phyloP scores from a whole-genome alignment of 2,797 vertebrate genomes.

The Sebastes matsubarae region DNA sequence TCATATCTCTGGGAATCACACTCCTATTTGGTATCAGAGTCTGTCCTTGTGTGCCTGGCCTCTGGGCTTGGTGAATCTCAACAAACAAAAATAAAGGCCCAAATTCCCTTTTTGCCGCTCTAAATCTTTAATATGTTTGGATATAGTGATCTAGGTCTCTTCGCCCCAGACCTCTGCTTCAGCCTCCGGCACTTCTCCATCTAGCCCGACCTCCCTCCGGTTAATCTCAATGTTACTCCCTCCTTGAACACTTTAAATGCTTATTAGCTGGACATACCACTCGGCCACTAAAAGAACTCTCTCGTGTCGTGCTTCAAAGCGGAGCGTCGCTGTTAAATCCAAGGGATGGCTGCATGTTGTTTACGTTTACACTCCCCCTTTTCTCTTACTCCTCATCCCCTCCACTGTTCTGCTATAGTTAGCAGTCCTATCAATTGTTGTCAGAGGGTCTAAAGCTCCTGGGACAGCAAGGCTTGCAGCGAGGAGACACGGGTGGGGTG shows the following conservation, averaged over 20 bases:
- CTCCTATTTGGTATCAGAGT: neutral
- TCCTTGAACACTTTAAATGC: slow-evolving; percentile 53
- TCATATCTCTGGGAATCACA: neutral
- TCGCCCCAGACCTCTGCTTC: slow-evolving; percentile 4
- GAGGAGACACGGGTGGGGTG: slow-evolving; percentile 56
- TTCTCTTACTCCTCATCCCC: neutral
- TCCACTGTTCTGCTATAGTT: slow-evolving; percentile 71
- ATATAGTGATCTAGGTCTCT: slow-evolving; percentile 11
- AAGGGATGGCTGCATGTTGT: slow-evolving; percentile 47
- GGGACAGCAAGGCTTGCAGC: slow-evolving; percentile 54
- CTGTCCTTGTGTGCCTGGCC: neutral
- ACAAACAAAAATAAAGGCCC: slow-evolving; percentile 18
- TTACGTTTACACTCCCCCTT: slow-evolving; percentile 56
- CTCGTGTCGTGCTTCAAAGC: slow-evolving; percentile 63
- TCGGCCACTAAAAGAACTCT: slow-evolving; percentile 28
- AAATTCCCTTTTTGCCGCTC: slow-evolving; percentile 7
- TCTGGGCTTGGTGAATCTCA: neutral
- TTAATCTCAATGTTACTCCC: slow-evolving; percentile 36
- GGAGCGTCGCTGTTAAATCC: slow-evolving; percentile 43
- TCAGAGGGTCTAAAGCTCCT: slow-evolving; percentile 67
- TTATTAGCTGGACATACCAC: slow-evolving; percentile 49
- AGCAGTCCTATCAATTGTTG: slow-evolving; percentile 78
- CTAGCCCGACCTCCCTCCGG: slow-evolving; percentile 22
- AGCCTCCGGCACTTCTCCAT: slow-evolving; percentile 7
- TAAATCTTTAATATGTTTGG: slow-evolving; percentile 38